Percentiles rank a stretch among this genome's conserved stretches.
Evolutionary conservation across 64 coral and sea anemone species (phyloP).

Genomic region (Exaiptasia diaphana): DNA sequence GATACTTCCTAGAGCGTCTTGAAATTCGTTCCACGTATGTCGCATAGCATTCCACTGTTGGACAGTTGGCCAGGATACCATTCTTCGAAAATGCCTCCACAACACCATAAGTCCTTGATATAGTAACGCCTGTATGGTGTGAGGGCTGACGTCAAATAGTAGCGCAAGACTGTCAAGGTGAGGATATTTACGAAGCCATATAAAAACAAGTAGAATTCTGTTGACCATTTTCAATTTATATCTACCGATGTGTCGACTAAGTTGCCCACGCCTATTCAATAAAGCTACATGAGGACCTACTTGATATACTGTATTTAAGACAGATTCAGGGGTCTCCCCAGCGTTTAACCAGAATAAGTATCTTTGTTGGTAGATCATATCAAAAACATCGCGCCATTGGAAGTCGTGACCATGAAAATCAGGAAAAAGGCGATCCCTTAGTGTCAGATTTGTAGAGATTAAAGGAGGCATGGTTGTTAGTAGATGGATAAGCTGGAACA

Average conservation of each 20-base stretch:
- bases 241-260: neutral
- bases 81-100: neutral
- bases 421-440: no score
- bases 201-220: neutral
- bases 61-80: constrained; percentile 8
- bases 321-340: no score
- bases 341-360: no score
- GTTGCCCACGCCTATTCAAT: no score
- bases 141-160: neutral
- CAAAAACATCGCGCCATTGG: no score
- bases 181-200: neutral
- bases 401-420: no score
- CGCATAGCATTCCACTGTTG: constrained; percentile 12
- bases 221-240: neutral
- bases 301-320: no score
- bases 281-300: no score
- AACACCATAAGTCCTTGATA: neutral
- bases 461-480: no score
- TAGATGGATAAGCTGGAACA: no score
- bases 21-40: constrained; percentile 6
- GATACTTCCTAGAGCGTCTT: neutral
- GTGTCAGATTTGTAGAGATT: no score
- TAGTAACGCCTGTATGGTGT: neutral
- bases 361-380: no score
- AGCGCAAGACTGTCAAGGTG: neutral